Conservation (phyloP, 2,888 invertebrate species). For the Plagodis pulveraria region DNA sequence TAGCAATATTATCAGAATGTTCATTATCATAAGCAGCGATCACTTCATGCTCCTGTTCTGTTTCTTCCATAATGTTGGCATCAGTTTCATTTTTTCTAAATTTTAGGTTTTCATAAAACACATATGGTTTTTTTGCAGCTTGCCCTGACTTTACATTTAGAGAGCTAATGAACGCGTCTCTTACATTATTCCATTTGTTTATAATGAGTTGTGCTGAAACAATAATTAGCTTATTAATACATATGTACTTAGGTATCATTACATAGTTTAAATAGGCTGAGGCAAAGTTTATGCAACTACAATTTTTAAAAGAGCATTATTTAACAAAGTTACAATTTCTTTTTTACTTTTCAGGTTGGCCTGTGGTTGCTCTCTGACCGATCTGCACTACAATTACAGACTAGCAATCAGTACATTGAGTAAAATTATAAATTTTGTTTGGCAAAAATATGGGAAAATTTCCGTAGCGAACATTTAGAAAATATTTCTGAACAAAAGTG, state of each 20-base stretch:
- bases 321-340: constrained; percentile 20
- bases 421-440: too few species aligned
- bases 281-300: too few species aligned
- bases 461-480: too few species aligned
- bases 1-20: constrained; percentile 23
- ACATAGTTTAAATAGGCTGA: too few species aligned
- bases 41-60: constrained; percentile 27
- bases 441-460: too few species aligned
- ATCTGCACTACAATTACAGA: too few species aligned
- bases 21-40: constrained; percentile 27
- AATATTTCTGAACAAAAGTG: too few species aligned
- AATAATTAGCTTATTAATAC: too few species aligned
- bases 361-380: constrained; percentile 12
- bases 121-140: constrained; percentile 25
- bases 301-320: too few species aligned
- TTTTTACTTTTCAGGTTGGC: constrained; percentile 18
- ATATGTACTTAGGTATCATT: too few species aligned
- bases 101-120: constrained; percentile 24
- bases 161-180: constrained; percentile 28
- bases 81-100: constrained; percentile 24
- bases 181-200: constrained; percentile 29
- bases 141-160: constrained; percentile 24
- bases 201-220: too few species aligned
- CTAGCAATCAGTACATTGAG: too few species aligned
- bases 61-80: constrained; percentile 26